A percentile compares a stretch with the other conserved stretches of the same genome.
phyloP scores from a whole-genome alignment of 2,797 vertebrate genomes.

The Chelon labrosus region DNA sequence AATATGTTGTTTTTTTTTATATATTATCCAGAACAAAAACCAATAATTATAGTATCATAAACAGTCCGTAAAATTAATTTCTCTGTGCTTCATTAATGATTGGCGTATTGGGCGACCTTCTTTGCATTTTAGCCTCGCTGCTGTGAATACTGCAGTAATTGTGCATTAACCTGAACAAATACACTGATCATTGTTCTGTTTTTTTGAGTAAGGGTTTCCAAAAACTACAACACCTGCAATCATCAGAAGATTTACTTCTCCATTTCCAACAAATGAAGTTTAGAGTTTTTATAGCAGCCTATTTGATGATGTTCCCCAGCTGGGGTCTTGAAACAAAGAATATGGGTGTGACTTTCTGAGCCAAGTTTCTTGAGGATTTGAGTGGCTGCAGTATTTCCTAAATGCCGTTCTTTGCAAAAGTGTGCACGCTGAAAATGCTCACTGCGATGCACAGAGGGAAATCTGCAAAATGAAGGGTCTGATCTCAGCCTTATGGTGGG shows the following conservation, averaged over 20 bases:
- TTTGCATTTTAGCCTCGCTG: conserved; percentile 5
- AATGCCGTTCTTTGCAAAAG: not conserved
- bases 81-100: not conserved
- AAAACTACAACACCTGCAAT: not conserved
- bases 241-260: not conserved
- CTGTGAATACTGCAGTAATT: not conserved
- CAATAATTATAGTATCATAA: not conserved
- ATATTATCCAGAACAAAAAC: conserved; percentile 2
- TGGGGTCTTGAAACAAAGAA: not conserved
- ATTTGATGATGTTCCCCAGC: too few species aligned
- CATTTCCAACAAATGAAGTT: not conserved
- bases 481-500: not conserved
- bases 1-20: conserved; percentile 3
- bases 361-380: not conserved
- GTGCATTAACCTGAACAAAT: conserved; percentile 13
- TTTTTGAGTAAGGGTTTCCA: not conserved
- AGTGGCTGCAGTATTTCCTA: not conserved
- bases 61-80: not conserved
- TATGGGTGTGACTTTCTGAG: not conserved
- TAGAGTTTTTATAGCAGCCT: too few species aligned
- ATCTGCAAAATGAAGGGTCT: not conserved
- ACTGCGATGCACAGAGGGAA: not conserved
- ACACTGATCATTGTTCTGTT: not conserved
- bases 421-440: not conserved
- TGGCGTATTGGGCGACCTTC: not conserved